Evolutionary conservation across 2,113 vertebrate species (phyloP).

Genomic region (Psephotus haematonotus): DNA sequence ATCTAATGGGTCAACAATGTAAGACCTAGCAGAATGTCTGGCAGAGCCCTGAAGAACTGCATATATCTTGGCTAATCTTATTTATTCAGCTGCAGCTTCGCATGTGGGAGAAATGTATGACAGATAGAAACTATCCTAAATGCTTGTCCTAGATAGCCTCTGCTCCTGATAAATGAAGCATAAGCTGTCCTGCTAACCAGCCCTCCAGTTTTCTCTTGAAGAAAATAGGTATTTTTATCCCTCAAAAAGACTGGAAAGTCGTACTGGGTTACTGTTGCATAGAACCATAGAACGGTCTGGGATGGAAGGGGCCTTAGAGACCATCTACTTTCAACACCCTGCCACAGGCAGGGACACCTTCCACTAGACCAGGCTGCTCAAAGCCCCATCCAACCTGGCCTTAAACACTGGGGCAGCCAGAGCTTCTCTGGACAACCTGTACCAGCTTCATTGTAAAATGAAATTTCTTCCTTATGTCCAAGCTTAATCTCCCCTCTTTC

Average conservation of each 20-base stretch:
- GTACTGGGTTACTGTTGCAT: not conserved
- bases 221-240: not conserved
- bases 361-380: not conserved
- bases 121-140: not conserved
- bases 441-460: not conserved
- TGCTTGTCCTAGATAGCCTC: not conserved
- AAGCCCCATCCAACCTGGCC: not conserved
- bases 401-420: not conserved
- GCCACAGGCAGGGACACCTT: not conserved
- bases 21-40: not conserved
- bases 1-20: not conserved
- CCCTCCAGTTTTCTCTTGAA: not conserved
- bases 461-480: not conserved
- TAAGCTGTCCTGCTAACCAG: not conserved
- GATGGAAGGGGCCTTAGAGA: not conserved
- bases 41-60: not conserved
- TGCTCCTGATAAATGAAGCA: not conserved
- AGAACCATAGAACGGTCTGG: not conserved
- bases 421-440: fast-evolving
- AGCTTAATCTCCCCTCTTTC: not conserved
- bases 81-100: not conserved
- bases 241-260: not conserved
- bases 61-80: not conserved
- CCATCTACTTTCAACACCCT: not conserved
- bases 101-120: not conserved